Evolutionary conservation across 2,797 vertebrate species (phyloP), one percentile per base, ranked within the genome.

Genomic region (Dendrocincla tyrannina): DNA sequence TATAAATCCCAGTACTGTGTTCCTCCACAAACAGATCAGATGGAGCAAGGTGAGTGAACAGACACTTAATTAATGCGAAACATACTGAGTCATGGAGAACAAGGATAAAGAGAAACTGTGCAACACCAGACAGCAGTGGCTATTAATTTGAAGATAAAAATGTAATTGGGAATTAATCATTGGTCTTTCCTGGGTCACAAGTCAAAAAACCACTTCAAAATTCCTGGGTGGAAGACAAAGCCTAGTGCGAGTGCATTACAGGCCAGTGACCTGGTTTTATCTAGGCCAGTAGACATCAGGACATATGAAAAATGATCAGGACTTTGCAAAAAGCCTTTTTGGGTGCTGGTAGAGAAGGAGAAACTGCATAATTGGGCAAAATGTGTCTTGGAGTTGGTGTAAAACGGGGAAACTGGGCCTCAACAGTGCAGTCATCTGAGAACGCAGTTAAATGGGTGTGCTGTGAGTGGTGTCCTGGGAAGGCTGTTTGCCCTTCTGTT

Each of bases 81-180:
- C 53, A 63, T 10, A 44, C 37, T 59, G 69, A 83, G 32, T 86
- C 76, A 89, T 11, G 5, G 42, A 74, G 68, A 88, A 24, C 42
- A 66, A 55, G 35, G 75, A n/a, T 62, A 89, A 85, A 68, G 73
- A 84, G 60, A 88, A 91, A 72, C n/a, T 80, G 16, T 44, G 42
- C 69, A 89, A 68, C 56, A 58, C 39, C 69, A 91, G 68, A 67
- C 0, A 0, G 39, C 5, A 13, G 24, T 64, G 35, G 60, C 44
- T 85, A 47, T 47, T 92, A 44, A n/a, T 82, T 55, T 50, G 39
- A 76, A 79, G 88, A 69, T 37, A 72, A 72, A 76, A 72, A 74
- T 39, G 13, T 85, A 47, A 60, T 9, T 42, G 19, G 25, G 47
- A 47, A 3, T 75, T 60, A 88, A 73, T 52, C 12, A 67, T 5